phyloP scores from a whole-genome alignment of 2,113 vertebrate species.

The Orientallactaga bullata region DNA sequence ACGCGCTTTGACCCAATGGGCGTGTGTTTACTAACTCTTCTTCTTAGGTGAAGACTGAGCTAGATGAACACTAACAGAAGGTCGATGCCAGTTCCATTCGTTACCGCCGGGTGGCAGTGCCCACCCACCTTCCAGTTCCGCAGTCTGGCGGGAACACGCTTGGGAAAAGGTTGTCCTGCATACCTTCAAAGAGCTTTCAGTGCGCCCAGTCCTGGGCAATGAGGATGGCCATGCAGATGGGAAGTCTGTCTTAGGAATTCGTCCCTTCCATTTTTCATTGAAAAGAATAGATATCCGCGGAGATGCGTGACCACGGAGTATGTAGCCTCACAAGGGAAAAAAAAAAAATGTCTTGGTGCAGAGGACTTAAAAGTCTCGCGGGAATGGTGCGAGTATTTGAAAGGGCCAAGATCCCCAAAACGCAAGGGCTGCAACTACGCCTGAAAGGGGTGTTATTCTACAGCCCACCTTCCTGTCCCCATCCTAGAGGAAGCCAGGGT shows the following conservation, averaged over 20 bases:
- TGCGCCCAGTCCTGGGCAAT: background rate
- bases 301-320: background rate
- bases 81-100: background rate
- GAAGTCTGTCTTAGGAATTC: background rate
- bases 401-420: background rate
- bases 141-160: fast-evolving
- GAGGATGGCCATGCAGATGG: background rate
- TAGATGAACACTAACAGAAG: background rate
- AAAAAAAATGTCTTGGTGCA: background rate
- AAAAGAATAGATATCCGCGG: background rate
- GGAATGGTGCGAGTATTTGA: background rate
- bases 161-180: background rate
- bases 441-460: background rate
- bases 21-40: background rate
- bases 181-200: background rate
- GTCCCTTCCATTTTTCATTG: background rate
- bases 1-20: background rate
- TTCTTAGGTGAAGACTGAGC: background rate
- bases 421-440: background rate
- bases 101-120: background rate
- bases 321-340: background rate
- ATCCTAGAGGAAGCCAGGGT: background rate
- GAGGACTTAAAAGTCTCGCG: background rate
- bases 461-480: background rate
- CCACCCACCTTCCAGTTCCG: background rate